Percentiles rank a stretch among this genome's conserved stretches.
phyloP scores from a whole-genome alignment of 2,797 vertebrate species.

The Carduelis carduelis region DNA sequence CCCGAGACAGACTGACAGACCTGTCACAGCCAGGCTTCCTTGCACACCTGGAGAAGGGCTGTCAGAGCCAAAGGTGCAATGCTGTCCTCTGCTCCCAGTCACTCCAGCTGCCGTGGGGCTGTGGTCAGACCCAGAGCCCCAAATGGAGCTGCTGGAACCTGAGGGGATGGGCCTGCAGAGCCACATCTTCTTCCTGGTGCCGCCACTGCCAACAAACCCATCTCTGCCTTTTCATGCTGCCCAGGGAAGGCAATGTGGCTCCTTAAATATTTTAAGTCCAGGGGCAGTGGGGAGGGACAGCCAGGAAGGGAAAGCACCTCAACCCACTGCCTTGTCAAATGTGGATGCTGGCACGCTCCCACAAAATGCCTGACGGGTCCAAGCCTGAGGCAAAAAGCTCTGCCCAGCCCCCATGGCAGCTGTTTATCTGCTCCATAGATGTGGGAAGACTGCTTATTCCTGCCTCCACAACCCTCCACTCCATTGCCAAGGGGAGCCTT shows the following conservation, averaged over 20 bases:
- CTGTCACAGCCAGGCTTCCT: not conserved
- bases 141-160: fast-evolving
- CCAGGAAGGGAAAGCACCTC: not conserved
- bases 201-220: not conserved
- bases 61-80: not conserved
- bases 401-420: conserved; percentile 22
- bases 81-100: not conserved
- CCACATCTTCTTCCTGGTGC: not conserved
- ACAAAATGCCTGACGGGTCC: not conserved
- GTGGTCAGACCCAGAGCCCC: fast-evolving
- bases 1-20: fast-evolving
- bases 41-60: not conserved
- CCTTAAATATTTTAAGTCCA: not conserved
- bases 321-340: not conserved
- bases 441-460: not conserved
- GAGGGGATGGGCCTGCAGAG: not conserved
- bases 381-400: conserved; percentile 36
- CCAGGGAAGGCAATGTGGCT: fast-evolving
- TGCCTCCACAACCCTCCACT: not conserved
- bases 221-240: not conserved
- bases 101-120: not conserved
- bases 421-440: conserved; percentile 6
- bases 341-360: not conserved
- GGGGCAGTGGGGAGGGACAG: not conserved
- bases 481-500: not conserved